Conservation (phyloP, 1,140 invertebrate genomes). For the Lordiphosa collinella region DNA sequence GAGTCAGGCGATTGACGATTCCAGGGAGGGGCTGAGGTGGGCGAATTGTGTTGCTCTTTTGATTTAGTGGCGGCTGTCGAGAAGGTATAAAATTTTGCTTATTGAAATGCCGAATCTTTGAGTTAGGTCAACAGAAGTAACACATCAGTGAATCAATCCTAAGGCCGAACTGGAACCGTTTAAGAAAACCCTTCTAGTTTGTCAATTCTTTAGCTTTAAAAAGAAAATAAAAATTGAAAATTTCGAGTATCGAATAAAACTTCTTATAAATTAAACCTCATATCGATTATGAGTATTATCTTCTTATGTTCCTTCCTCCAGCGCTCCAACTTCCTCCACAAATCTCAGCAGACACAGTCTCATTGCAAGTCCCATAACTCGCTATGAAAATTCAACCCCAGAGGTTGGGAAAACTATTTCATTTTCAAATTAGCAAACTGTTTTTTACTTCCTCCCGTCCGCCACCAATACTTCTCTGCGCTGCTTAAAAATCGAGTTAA, state of each 20-base stretch:
- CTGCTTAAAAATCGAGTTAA: slow-evolving; percentile 55
- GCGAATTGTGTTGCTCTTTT: slow-evolving; percentile 5
- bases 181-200: no score
- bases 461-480: background rate
- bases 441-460: slow-evolving; percentile 6
- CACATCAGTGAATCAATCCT: no score
- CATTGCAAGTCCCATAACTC: slow-evolving; percentile 46
- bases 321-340: slow-evolving; percentile 16
- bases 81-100: slow-evolving; percentile 15
- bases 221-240: no score
- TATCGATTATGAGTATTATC: background rate
- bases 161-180: no score
- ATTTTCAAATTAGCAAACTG: slow-evolving; percentile 59
- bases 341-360: slow-evolving; percentile 16
- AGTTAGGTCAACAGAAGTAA: slow-evolving; percentile 11
- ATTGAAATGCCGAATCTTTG: slow-evolving; percentile 30
- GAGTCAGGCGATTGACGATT: slow-evolving; percentile 48
- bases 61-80: slow-evolving; percentile 7
- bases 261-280: no score
- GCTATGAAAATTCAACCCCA: slow-evolving; percentile 20
- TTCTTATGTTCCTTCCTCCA: background rate
- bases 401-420: slow-evolving; percentile 37
- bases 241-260: no score
- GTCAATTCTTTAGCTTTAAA: no score
- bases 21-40: slow-evolving; percentile 11